Evolutionary conservation across 2,797 vertebrate species (phyloP), one percentile per base, ranked within the genome.

Genomic region (Acanthiza pusilla): DNA sequence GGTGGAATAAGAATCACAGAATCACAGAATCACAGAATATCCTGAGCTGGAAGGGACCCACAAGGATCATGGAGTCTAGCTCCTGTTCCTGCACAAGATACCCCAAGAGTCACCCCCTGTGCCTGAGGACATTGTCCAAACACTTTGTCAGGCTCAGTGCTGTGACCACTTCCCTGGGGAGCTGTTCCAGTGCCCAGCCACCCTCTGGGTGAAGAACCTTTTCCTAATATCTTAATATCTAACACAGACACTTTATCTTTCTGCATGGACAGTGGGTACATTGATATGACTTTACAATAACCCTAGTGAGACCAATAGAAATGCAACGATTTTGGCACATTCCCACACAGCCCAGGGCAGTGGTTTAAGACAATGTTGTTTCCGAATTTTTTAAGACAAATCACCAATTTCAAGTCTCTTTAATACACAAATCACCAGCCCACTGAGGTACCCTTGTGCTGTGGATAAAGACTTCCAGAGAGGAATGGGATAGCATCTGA

Each of bases 41-140:
- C 8, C 26, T 25, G 40, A n/a, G 22, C 1, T 61, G 53, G 47
- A 61, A 66, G 60, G 47, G 26, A 36, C 1, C 2, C 9, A n/a
- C 47, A 42, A 48, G 27, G 30, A 32, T 60, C 18, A 23, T 10
- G 0, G 0, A 47, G 11, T 66, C 34, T 14, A 61, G 12, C 51
- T 90, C 10, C 34, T 78, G 4, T 14, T 29, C 47, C 53, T 36
- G 19, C 48, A 58, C 34, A 42, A 16, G 16, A 32, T 13, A 65
- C 8, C 16, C 53, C 40, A 47, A 23, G 16, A 42, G 3, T 29
- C 30, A 13, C 30, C 48, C 19, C 26, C 3, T 13, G 34, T 32
- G 26, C 53, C 34, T 54, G 53, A 36, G 34, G 12, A 14, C 9
- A 11, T 54, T 48, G 30, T 54, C 40, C 53, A 78, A 66, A 60